phyloP scores from a whole-genome alignment of 1,140 invertebrate species.

The Drosophila arawakana region DNA sequence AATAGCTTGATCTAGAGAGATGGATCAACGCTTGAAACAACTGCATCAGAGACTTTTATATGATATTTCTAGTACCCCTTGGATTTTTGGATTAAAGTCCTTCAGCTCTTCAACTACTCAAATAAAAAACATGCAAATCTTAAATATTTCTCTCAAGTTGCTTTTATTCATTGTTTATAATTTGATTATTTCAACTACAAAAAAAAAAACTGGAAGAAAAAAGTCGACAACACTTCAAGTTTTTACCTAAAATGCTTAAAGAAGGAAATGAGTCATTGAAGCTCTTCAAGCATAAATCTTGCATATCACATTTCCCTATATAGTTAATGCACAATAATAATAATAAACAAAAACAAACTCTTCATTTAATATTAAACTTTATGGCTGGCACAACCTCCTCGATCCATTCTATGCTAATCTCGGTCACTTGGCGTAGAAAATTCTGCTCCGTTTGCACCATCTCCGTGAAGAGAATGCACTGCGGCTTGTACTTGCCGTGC shows the following conservation, averaged over 20 bases:
- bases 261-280: slow-evolving; percentile 1
- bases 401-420: slow-evolving; percentile 91
- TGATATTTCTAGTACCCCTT: too few species aligned
- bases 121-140: too few species aligned
- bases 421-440: slow-evolving; percentile 91
- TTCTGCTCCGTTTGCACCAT: slow-evolving; percentile 93
- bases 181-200: slow-evolving; percentile 7
- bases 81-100: too few species aligned
- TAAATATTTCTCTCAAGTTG: background rate
- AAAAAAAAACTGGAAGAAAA: slow-evolving; percentile 3
- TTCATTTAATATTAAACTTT: slow-evolving; percentile 13
- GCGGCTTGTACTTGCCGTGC: slow-evolving; percentile 87
- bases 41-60: too few species aligned
- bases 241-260: background rate
- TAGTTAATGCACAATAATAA: background rate
- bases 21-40: too few species aligned
- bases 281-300: background rate
- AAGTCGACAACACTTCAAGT: background rate
- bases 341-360: background rate
- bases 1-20: too few species aligned
- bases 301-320: background rate
- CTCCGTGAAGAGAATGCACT: slow-evolving; percentile 95
- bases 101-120: too few species aligned
- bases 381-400: slow-evolving; percentile 85
- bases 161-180: background rate